Evolutionary conservation across 2,888 invertebrate species (phyloP).

Genomic region (Agrilus cyanescens): DNA sequence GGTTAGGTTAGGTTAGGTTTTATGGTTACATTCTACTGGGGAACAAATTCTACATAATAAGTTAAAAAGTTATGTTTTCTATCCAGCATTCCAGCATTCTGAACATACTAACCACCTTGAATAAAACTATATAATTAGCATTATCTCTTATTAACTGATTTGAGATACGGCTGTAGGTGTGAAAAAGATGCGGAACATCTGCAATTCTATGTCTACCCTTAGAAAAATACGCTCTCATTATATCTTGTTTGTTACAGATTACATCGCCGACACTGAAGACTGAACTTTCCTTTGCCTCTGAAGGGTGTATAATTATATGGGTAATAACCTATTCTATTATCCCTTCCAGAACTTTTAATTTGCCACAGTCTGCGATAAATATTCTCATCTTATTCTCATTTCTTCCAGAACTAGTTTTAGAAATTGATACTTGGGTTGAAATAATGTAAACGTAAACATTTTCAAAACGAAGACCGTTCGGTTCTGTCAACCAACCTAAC

Average conservation of each 20-base stretch:
- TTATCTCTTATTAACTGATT: slow-evolving; percentile 28
- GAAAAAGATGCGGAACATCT: slow-evolving; percentile 26
- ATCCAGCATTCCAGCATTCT: too few species aligned
- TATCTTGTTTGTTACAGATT: slow-evolving; percentile 22
- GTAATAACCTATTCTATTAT: slow-evolving; percentile 16
- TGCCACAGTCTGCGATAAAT: too few species aligned
- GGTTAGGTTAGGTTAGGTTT: too few species aligned
- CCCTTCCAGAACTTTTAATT: too few species aligned
- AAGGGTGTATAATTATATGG: slow-evolving; percentile 12
- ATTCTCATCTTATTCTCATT: too few species aligned
- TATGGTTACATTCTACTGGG: too few species aligned
- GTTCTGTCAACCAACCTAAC: slow-evolving; percentile 7
- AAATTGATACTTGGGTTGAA: slow-evolving; percentile 20
- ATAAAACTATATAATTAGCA: slow-evolving; percentile 24
- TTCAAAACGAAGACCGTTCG: slow-evolving; percentile 9
- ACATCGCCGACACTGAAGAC: slow-evolving; percentile 30
- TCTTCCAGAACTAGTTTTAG: slow-evolving; percentile 13
- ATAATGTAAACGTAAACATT: slow-evolving; percentile 9
- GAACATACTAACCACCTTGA: slow-evolving; percentile 24
- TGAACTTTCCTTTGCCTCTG: slow-evolving; percentile 20
- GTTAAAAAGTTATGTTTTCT: too few species aligned
- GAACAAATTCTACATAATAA: too few species aligned
- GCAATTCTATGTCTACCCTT: slow-evolving; percentile 23
- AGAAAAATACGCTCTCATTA: slow-evolving; percentile 22
- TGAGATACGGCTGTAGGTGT: slow-evolving; percentile 25